A percentile compares a stretch with the other conserved stretches of the same genome.
Conservation (phyloP, 2,888 invertebrate genomes). For the Opisthograptis luteolata region DNA sequence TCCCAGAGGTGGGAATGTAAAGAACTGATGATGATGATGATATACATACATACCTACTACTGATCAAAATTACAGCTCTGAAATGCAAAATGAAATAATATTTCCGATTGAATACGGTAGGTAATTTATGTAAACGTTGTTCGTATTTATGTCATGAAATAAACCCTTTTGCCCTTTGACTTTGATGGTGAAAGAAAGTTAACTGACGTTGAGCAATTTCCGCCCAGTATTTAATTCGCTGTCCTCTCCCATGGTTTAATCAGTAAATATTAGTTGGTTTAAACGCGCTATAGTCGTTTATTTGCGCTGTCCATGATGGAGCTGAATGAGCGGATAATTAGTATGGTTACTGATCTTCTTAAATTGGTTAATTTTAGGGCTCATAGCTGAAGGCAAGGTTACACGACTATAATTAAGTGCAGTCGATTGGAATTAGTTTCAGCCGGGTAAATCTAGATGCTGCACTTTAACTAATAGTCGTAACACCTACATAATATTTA, state of each 20-base stretch:
- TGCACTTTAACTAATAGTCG: too few relatives aligned
- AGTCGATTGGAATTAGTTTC: too few relatives aligned
- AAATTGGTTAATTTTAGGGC: too few relatives aligned
- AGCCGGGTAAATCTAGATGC: too few relatives aligned
- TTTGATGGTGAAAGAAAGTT: slow-evolving; percentile 11
- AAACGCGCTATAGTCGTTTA: background rate
- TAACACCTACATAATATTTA: too few relatives aligned
- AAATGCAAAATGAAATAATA: background rate
- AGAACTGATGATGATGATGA: too few relatives aligned
- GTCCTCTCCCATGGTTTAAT: slow-evolving; percentile 6
- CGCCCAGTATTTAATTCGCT: slow-evolving; percentile 1
- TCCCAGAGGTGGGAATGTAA: too few relatives aligned
- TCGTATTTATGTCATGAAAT: background rate
- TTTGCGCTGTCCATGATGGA: background rate
- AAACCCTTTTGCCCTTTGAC: slow-evolving; percentile 3
- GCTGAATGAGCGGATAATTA: too few relatives aligned
- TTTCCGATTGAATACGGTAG: too few relatives aligned
- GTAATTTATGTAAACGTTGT: too few relatives aligned
- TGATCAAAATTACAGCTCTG: background rate
- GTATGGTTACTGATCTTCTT: background rate
- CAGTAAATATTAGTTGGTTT: slow-evolving; percentile 3
- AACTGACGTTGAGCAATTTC: slow-evolving; percentile 8
- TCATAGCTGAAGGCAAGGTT: too few relatives aligned
- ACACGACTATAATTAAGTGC: background rate
- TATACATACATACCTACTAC: too few relatives aligned